Conservation (phyloP, 23 tunicate genomes). For the Botrylloides violaceus region DNA sequence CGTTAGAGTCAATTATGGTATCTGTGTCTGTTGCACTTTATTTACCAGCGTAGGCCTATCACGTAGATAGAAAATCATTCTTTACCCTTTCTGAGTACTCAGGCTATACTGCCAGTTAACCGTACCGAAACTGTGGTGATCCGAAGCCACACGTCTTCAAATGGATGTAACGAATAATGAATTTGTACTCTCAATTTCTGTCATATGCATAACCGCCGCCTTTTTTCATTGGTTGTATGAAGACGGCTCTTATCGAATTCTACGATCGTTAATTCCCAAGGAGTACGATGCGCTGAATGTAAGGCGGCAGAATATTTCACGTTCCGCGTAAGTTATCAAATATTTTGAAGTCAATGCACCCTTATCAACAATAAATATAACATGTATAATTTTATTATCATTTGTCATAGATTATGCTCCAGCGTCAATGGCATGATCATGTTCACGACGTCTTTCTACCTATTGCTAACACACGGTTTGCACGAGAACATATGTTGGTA, state of each 20-base stretch:
- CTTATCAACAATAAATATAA: not conserved
- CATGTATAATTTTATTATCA: not conserved
- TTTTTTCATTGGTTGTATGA: conserved; percentile 12
- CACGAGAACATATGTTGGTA: conserved; percentile 13
- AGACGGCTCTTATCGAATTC: not conserved
- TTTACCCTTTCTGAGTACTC: too few species aligned
- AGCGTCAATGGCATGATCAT: not conserved
- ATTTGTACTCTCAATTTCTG: not conserved
- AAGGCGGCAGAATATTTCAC: not conserved
- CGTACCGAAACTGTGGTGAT: too few species aligned
- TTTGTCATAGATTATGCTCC: not conserved
- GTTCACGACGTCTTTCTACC: conserved; percentile 6
- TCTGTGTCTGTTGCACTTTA: too few species aligned
- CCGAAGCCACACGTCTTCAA: too few species aligned
- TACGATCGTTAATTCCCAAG: not conserved
- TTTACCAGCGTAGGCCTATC: too few species aligned
- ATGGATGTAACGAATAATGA: not conserved
- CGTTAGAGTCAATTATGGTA: too few species aligned
- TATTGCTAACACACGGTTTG: not conserved
- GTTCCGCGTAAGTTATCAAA: conserved; percentile 5
- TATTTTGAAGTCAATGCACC: not conserved
- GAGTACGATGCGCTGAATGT: not conserved
- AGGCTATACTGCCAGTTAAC: too few species aligned
- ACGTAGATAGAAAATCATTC: too few species aligned
- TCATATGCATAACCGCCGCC: not conserved